phyloP scores from a whole-genome alignment of 2,888 invertebrate genomes.

The Heliothis peltigera region DNA sequence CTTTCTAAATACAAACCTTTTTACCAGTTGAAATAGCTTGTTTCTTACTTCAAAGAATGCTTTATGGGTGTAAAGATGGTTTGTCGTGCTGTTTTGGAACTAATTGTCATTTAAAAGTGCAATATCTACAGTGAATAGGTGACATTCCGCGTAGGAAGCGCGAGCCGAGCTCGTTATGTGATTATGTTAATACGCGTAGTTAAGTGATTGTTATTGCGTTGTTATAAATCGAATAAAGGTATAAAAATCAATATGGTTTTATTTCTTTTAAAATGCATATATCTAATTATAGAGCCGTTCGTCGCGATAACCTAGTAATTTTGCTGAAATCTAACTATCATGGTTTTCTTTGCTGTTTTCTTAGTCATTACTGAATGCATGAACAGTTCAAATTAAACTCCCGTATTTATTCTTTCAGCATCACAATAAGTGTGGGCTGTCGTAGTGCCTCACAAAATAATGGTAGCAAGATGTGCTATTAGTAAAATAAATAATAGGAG shows the following conservation, averaged over 20 bases:
- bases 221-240: conserved; percentile 49
- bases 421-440: no score
- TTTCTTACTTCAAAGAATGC: conserved; percentile 5
- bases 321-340: no score
- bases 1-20: neutral
- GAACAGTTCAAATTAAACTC: no score
- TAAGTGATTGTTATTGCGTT: conserved; percentile 45
- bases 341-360: no score
- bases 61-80: neutral
- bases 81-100: conserved; percentile 9
- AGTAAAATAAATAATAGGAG: no score
- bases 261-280: no score
- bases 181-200: conserved; percentile 30
- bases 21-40: neutral
- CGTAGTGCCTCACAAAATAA: neutral
- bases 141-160: conserved; percentile 38
- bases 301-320: no score
- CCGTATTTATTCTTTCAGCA: no score
- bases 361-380: no score
- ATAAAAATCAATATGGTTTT: conserved; percentile 25
- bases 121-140: conserved; percentile 18
- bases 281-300: no score
- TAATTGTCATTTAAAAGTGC: conserved; percentile 14
- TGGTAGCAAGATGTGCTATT: no score
- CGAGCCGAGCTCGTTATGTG: conserved; percentile 27